Conservation (phyloP, 2,113 vertebrate species). For the Microcebus jonahi region DNA sequence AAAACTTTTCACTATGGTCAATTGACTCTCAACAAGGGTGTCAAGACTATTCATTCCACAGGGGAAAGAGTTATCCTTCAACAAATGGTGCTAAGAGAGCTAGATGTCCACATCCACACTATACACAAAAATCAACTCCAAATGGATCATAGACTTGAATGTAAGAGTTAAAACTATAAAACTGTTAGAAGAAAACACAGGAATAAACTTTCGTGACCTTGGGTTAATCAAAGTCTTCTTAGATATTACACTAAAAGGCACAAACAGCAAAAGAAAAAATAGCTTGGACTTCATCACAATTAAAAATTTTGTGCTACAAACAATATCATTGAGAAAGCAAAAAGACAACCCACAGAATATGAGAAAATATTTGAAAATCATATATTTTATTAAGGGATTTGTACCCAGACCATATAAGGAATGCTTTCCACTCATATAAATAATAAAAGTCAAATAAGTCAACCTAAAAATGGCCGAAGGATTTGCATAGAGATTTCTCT, state of each 20-base stretch:
- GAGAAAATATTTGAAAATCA: constrained; percentile 11
- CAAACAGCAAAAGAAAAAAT: not conserved
- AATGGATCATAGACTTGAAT: not conserved
- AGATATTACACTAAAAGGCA: not conserved
- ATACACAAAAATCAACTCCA: not conserved
- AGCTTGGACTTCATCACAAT: not conserved
- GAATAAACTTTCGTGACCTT: not conserved
- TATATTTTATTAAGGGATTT: not conserved
- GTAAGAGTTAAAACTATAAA: not conserved
- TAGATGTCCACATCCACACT: not conserved
- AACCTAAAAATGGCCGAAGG: not conserved
- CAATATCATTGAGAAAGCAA: not conserved
- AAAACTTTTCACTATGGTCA: not conserved
- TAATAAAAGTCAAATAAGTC: not conserved
- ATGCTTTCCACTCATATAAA: not conserved
- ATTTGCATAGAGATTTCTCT: not conserved
- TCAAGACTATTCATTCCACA: not conserved
- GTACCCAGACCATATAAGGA: not conserved
- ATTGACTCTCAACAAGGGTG: not conserved
- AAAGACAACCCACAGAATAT: not conserved
- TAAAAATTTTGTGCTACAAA: not conserved
- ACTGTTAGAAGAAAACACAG: not conserved
- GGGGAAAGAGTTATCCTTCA: not conserved
- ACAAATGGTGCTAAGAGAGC: not conserved
- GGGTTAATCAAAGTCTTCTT: not conserved